A percentile compares a stretch with the other conserved stretches of the same genome.
phyloP scores from a whole-genome alignment of 2,888 invertebrate genomes.

The Elysia crispata region DNA sequence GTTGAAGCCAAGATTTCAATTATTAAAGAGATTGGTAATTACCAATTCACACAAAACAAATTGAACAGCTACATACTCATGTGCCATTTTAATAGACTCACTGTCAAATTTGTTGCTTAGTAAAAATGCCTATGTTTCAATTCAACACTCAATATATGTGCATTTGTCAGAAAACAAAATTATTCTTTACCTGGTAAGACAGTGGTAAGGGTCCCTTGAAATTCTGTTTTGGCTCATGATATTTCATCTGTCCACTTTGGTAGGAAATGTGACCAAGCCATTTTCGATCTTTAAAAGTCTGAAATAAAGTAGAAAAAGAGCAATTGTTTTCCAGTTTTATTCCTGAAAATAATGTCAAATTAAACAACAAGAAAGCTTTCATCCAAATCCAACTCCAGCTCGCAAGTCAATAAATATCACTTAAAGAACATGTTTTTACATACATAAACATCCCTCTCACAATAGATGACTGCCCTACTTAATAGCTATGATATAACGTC shows the following conservation, averaged over 20 bases:
- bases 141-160: background rate
- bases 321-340: too few relatives aligned
- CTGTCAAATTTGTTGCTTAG: background rate
- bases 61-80: too few relatives aligned
- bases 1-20: too few relatives aligned
- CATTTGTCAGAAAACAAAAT: background rate
- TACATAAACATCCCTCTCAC: too few relatives aligned
- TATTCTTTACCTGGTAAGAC: constrained; percentile 77
- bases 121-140: background rate
- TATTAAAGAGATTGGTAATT: background rate
- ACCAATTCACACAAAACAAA: too few relatives aligned
- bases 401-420: too few relatives aligned
- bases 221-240: constrained; percentile 76
- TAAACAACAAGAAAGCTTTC: too few relatives aligned
- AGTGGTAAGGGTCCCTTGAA: constrained; percentile 77
- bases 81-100: background rate
- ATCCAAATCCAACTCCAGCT: too few relatives aligned
- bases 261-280: constrained; percentile 89
- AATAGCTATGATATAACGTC: too few relatives aligned
- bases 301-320: background rate
- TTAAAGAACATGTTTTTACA: too few relatives aligned
- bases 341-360: too few relatives aligned
- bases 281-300: constrained; percentile 87
- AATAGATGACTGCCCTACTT: too few relatives aligned
- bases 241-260: constrained; percentile 86